Evolutionary conservation across 2,113 vertebrate species (phyloP).

Genomic region (Lamprotornis superbus): DNA sequence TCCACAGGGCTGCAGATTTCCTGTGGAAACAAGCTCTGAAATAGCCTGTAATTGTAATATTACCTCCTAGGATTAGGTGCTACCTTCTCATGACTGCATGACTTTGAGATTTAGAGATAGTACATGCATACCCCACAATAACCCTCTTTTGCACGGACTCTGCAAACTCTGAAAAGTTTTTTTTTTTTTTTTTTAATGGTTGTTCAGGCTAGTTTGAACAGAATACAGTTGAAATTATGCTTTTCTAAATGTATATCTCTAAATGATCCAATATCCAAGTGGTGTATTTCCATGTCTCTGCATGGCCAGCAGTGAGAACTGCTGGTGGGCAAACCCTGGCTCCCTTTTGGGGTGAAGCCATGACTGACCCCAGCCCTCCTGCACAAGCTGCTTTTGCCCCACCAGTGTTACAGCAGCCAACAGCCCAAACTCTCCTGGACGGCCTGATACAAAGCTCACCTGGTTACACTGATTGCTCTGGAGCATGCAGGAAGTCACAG

Average conservation of each 20-base stretch:
- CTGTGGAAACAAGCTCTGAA: neutral
- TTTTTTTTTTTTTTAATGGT: neutral
- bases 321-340: neutral
- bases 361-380: neutral
- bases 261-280: neutral
- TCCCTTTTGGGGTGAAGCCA: neutral
- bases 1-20: neutral
- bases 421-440: neutral
- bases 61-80: neutral
- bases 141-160: neutral
- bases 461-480: neutral
- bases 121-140: neutral
- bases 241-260: neutral
- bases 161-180: too few relatives aligned
- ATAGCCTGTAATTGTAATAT: neutral
- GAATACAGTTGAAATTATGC: neutral
- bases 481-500: neutral
- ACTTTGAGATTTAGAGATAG: neutral
- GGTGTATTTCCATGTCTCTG: neutral
- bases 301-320: neutral
- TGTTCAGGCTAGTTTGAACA: neutral
- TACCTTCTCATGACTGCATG: neutral
- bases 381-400: neutral
- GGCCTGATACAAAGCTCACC: neutral
- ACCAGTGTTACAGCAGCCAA: neutral